A percentile compares a stretch with the other conserved stretches of the same genome.
phyloP scores from a whole-genome alignment of 2,113 vertebrate genomes.

The Acinonyx jubatus region DNA sequence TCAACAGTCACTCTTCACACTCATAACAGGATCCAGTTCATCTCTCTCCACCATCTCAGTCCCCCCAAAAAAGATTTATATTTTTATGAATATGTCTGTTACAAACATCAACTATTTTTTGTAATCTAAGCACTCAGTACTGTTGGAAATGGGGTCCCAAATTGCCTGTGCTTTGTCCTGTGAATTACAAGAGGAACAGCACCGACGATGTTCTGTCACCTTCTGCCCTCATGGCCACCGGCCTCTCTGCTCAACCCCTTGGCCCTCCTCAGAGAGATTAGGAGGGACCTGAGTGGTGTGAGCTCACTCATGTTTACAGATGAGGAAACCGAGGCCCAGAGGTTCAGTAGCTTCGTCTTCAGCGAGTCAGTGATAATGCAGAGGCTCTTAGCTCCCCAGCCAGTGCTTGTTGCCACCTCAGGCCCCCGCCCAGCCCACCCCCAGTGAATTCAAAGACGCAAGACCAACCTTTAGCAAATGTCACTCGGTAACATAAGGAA shows the following conservation, averaged over 20 bases:
- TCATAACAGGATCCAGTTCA: conserved; percentile 26
- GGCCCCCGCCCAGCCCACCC: no score
- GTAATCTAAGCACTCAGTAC: neutral
- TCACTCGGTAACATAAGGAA: neutral
- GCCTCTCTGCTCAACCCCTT: neutral
- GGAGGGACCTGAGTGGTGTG: rapidly evolving
- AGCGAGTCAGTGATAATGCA: neutral
- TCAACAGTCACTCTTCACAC: neutral
- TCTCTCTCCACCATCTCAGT: neutral
- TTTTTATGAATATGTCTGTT: neutral
- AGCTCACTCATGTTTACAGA: neutral
- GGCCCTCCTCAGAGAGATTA: neutral
- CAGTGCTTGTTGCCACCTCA: neutral
- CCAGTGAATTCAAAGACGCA: neutral
- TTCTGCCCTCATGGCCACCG: neutral
- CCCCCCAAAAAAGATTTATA: neutral
- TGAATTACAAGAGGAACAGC: neutral
- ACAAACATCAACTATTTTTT: neutral
- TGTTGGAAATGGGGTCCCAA: neutral
- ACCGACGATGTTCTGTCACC: rapidly evolving
- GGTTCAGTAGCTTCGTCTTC: neutral
- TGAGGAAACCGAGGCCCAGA: neutral
- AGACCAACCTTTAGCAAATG: neutral
- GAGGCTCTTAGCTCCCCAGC: neutral
- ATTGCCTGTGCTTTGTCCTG: neutral